Base-by-base conservation (phyloP, 2,797 vertebrate species). In the Chelmon rostratus region DNA sequence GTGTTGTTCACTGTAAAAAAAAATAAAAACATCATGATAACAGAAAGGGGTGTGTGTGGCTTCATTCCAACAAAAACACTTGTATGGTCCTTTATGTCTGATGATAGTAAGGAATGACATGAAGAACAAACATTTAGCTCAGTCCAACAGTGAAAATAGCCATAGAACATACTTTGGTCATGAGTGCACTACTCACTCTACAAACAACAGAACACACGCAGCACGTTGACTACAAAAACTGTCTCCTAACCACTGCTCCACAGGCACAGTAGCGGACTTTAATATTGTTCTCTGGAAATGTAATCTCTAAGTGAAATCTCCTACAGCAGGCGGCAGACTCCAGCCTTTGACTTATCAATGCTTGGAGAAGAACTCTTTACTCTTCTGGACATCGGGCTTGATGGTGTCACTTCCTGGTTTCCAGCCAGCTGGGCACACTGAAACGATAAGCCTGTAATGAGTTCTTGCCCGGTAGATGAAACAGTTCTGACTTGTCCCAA, bases 401-500 rank as follows among this genome's bases (percentile, higher is more conserved):
- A 99, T 99, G 68, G 98, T 98, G 92, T 99, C 98, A 85, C 95
- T 97, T 91, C 98, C 98, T 88, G 98, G 98, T 93, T 98, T 97
- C 98, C 98, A 99, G 83, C 98, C 98, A 15, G 98, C 98, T 47
- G 98, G 98, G 93, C 98, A 99, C 91, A 99, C 98, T 99, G 93
- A 65, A 84, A 91, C 86, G 68, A 93, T 70, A 92, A 86, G 25
- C 42, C 65, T 78, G 49, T 62, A 50, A 88, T 93, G 86, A 94
- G 76, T 91, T 53, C 68, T 58, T 66, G 73, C 33, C 56, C n/a
- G 3, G 52, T 18, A 59, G 47, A 84, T 68, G 6, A 72, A 70
- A 85, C 58, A 37, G 21, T 62, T 40, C 61, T 72, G 54, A 58
- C 38, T 8, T 53, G 28, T 67, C 44, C 47, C 31, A 82, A 21